Evolutionary conservation across 2,797 vertebrate genomes (phyloP), one percentile per base, ranked within the genome.

Genomic region (Arrhamphus sclerolepis): DNA sequence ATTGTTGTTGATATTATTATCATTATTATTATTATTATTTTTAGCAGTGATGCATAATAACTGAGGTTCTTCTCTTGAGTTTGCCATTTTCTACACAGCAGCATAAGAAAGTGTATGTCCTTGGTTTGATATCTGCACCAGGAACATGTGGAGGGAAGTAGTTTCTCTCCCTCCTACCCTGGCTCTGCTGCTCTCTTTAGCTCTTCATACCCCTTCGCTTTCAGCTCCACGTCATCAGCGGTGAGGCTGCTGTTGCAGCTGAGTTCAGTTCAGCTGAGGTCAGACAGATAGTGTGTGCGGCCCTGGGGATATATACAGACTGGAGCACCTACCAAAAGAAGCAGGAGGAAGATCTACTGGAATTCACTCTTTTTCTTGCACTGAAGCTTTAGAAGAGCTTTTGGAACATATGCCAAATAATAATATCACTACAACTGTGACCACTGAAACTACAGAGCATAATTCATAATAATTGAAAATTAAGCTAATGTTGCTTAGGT

Each of bases 191-290:
- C 68, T 57, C 55, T 54, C 29, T 62, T 40, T 22, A 57, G 57
- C 51, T 62, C 62, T 57, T 48, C 51, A 66, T 55, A 42, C 34
- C 29, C 39, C 39, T 17, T 66, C 65, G 55, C 61, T 62, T 61
- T 67, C 31, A 69, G 70, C 78, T 78, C 47, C 72, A 67, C 72
- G 71, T 80, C 76, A 80, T 28, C 74, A 82, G 76, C 67, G 55
- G 48, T 24, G 51, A 72, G 71, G 49, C 75, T 67, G 67, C 70
- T 66, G 68, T 43, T 62, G 68, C 65, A 70, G 60, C 46, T 60
- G 70, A 75, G 70, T 16, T 62, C 54, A 84, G 84, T 89, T 90
- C 79, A 85, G 56, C 22, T 66, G 59, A 89, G 87, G 87, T 89
- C 87, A 84, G 78, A 76, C 69, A 80, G 79, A 77, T 67, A 73